A percentile compares a stretch with the other conserved stretches of the same genome.
phyloP scores from a whole-genome alignment of 1,140 invertebrate species.

The Rhagoletis pomonella region DNA sequence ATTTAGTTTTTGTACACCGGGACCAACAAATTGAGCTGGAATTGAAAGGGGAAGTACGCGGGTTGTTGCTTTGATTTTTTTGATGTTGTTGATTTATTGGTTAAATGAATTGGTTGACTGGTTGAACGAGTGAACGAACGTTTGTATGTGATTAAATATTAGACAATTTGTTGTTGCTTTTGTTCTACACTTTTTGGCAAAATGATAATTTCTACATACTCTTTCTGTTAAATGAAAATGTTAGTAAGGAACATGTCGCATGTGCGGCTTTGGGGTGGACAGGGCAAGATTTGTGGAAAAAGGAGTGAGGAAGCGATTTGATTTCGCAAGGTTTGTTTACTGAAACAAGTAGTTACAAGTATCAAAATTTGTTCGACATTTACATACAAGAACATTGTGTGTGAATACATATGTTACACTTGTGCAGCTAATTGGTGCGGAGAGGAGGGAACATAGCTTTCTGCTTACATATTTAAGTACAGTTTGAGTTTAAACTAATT shows the following conservation, averaged over 20 bases:
- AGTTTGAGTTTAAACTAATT: too few species aligned
- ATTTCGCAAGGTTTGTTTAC: too few species aligned
- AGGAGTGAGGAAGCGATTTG: too few species aligned
- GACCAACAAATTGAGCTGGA: constrained; percentile 80
- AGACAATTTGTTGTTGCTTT: not conserved
- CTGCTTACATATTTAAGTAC: too few species aligned
- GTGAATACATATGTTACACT: too few species aligned
- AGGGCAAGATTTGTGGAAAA: not conserved
- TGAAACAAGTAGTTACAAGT: too few species aligned
- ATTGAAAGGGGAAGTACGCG: constrained; percentile 63
- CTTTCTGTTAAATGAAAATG: not conserved
- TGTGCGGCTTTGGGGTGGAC: not conserved
- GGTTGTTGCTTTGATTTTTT: constrained; percentile 56
- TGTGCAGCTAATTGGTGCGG: too few species aligned
- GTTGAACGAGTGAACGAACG: constrained; percentile 31
- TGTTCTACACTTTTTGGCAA: not conserved
- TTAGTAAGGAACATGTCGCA: not conserved
- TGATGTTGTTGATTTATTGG: constrained; percentile 38
- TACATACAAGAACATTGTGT: too few species aligned
- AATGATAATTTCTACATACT: not conserved
- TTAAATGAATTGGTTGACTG: constrained; percentile 55
- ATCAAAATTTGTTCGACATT: too few species aligned
- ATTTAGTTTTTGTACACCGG: constrained; percentile 78
- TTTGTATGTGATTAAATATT: constrained; percentile 47
- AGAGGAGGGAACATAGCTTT: too few species aligned